Evolutionary conservation across 2,113 vertebrate species (phyloP).

Genomic region (Ascaphus truei): DNA sequence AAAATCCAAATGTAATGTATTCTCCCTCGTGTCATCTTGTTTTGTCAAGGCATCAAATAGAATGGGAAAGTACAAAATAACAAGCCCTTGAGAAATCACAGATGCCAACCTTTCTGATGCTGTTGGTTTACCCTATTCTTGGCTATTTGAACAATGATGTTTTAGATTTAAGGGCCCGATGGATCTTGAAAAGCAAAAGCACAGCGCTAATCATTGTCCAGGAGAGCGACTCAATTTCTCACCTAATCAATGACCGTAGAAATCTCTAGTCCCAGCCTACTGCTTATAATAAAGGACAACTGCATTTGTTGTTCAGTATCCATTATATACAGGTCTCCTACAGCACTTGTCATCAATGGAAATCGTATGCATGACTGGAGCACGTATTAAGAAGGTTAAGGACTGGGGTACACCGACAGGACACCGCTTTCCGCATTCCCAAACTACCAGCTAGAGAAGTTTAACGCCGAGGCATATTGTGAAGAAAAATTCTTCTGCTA

Average conservation of each 20-base stretch:
- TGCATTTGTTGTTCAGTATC: conserved; percentile 36
- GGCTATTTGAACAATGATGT: conserved; percentile 80
- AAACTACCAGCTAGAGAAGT: too few relatives aligned
- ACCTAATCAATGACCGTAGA: conserved; percentile 51
- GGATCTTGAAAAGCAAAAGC: conserved; percentile 67
- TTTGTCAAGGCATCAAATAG: conserved; percentile 96
- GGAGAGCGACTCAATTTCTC: conserved; percentile 44
- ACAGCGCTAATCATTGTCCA: conserved; percentile 49
- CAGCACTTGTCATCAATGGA: conserved; percentile 39
- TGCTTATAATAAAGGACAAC: conserved; percentile 38
- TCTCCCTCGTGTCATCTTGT: conserved; percentile 87
- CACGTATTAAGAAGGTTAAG: conserved; percentile 6
- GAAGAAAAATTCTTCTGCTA: conserved; percentile 18
- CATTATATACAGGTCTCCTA: conserved; percentile 33
- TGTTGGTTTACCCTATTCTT: conserved; percentile 84
- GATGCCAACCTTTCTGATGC: conserved; percentile 83
- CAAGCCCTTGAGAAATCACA: conserved; percentile 87
- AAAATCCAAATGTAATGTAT: conserved; percentile 89
- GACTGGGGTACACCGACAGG: background rate
- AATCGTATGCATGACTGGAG: conserved; percentile 39
- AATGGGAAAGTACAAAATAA: conserved; percentile 90
- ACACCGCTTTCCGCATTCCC: too few relatives aligned
- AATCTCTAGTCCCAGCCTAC: conserved; percentile 21
- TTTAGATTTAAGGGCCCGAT: conserved; percentile 70
- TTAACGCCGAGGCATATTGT: too few relatives aligned